Conservation (phyloP, 2,888 invertebrate species). For the Gastrophysa polygoni region DNA sequence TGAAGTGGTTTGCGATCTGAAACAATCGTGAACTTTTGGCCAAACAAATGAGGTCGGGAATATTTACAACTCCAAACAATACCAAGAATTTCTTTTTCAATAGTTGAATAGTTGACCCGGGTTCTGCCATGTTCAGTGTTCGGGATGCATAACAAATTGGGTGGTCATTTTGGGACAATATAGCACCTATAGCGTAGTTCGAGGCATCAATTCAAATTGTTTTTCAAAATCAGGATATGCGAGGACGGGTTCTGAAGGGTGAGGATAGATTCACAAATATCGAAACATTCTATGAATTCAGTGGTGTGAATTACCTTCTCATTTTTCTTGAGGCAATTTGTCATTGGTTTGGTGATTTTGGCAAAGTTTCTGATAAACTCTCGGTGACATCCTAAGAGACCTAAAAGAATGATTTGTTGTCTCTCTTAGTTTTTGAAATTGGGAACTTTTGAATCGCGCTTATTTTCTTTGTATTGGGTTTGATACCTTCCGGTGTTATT, state of each 20-base stretch:
- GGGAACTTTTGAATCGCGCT: slow-evolving; percentile 35
- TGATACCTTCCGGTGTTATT: slow-evolving; percentile 24
- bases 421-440: slow-evolving; percentile 32
- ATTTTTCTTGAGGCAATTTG: slow-evolving; percentile 28
- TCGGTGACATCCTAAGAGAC: slow-evolving; percentile 34
- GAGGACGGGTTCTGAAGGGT: background rate
- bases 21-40: slow-evolving; percentile 14
- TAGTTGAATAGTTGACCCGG: slow-evolving; percentile 20
- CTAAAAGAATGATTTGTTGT: slow-evolving; percentile 35
- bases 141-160: slow-evolving; percentile 21
- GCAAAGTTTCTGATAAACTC: slow-evolving; percentile 32
- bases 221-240: slow-evolving; percentile 13
- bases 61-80: slow-evolving; percentile 20
- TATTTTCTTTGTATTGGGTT: slow-evolving; percentile 36
- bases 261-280: slow-evolving; percentile 6
- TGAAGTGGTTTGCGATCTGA: slow-evolving; percentile 35
- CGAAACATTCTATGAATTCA: slow-evolving; percentile 3
- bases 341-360: slow-evolving; percentile 32
- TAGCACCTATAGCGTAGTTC: slow-evolving; percentile 15
- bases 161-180: slow-evolving; percentile 13
- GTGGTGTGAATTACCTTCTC: slow-evolving; percentile 20
- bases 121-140: slow-evolving; percentile 19
- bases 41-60: slow-evolving; percentile 17
- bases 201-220: slow-evolving; percentile 20
- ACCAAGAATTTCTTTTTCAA: slow-evolving; percentile 18